Evolutionary conservation across 2,797 vertebrate species (phyloP).

Genomic region (Luscinia luscinia): DNA sequence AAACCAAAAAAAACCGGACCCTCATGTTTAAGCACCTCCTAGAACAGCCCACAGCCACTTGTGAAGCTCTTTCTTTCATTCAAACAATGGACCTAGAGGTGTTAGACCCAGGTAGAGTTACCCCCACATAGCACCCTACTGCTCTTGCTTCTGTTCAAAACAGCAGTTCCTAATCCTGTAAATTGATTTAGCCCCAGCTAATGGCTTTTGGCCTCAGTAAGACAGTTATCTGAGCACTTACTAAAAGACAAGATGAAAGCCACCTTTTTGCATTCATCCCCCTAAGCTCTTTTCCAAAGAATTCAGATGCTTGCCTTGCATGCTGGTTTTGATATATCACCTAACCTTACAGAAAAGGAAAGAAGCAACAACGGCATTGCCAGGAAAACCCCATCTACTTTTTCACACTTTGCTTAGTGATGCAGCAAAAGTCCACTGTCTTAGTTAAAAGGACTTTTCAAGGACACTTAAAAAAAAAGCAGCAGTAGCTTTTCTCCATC

Average conservation of each 20-base stretch:
- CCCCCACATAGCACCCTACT: not conserved
- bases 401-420: not conserved
- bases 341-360: not conserved
- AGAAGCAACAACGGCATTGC: not conserved
- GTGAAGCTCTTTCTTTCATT: not conserved
- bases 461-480: not conserved
- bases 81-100: not conserved
- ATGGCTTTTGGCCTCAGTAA: not conserved
- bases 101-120: not conserved
- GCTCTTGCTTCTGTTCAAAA: not conserved
- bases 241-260: not conserved
- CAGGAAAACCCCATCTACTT: not conserved
- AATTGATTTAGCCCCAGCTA: not conserved
- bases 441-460: slow-evolving; percentile 1
- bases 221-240: not conserved
- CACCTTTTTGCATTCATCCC: not conserved
- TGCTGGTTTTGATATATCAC: not conserved
- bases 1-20: not conserved
- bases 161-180: not conserved
- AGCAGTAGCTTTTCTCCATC: not conserved
- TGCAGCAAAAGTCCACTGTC: not conserved
- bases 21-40: not conserved
- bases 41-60: not conserved
- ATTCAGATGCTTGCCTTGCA: not conserved
- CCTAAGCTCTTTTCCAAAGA: not conserved